phyloP scores from a whole-genome alignment of 2,113 vertebrate species.

The Atrichornis clamosus region DNA sequence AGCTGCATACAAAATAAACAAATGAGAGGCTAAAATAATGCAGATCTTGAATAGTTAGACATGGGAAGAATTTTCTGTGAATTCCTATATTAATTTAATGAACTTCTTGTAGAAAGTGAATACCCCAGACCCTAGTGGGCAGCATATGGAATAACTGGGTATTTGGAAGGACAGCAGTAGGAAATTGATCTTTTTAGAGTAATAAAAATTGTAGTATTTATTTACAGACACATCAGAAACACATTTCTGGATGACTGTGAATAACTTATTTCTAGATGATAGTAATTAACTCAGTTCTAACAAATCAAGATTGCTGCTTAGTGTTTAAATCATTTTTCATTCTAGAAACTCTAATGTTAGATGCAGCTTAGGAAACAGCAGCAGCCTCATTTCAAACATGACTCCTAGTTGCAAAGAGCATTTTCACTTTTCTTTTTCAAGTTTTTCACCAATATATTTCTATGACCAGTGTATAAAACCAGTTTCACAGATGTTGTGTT shows the following conservation, averaged over 20 bases:
- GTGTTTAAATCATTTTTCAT: not conserved
- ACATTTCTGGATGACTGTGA: conserved; percentile 23
- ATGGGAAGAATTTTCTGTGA: not conserved
- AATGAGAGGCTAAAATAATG: conserved; percentile 2
- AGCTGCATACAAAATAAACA: conserved; percentile 30
- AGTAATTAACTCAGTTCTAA: conserved; percentile 60
- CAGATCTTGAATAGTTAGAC: conserved; percentile 12
- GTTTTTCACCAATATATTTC: not conserved
- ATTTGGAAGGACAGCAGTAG: not conserved
- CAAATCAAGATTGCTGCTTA: conserved; percentile 25
- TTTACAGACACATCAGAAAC: conserved; percentile 31
- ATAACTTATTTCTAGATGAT: conserved; percentile 45
- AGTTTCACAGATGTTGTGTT: not conserved
- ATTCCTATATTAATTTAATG: conserved; percentile 26
- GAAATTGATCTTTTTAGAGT: not conserved
- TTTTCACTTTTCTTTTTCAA: not conserved
- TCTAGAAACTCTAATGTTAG: not conserved
- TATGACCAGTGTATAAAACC: not conserved
- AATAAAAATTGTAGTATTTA: not conserved
- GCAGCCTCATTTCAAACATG: not conserved
- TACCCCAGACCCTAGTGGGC: not conserved
- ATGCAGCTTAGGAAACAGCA: not conserved
- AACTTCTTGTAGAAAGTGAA: not conserved
- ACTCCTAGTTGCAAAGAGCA: not conserved
- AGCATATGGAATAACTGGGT: not conserved